Percentiles rank a stretch among this genome's conserved stretches.
Conservation (phyloP, 2,888 invertebrate species). For the Orthosia gothica region DNA sequence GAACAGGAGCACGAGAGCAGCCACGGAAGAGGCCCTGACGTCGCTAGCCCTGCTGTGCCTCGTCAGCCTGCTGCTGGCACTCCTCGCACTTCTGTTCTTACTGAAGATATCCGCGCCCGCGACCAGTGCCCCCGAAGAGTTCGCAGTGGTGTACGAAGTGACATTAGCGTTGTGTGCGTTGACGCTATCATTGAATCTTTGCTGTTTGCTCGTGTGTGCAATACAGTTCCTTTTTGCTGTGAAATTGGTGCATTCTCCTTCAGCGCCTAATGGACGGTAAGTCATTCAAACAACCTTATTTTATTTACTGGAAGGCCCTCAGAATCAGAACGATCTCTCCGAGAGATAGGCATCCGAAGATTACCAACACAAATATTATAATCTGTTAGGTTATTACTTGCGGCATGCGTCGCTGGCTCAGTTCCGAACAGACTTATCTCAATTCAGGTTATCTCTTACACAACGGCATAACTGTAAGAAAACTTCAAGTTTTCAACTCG, state of each 20-base stretch:
- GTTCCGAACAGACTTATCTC: constrained; percentile 82
- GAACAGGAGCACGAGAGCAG: constrained; percentile 82
- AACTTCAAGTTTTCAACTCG: constrained; percentile 77
- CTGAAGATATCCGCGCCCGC: constrained; percentile 95
- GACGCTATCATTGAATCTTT: constrained; percentile 96
- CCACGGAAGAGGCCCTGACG: constrained; percentile 94
- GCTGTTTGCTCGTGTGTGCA: constrained; percentile 98
- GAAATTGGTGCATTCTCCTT: constrained; percentile 96
- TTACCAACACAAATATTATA: constrained; percentile 79
- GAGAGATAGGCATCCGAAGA: constrained; percentile 52
- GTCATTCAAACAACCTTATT: constrained; percentile 65
- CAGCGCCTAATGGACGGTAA: constrained; percentile 94
- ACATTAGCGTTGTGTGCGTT: constrained; percentile 97
- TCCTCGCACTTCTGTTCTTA: constrained; percentile 96
- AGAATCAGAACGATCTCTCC: constrained; percentile 31
- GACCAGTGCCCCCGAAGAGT: constrained; percentile 94
- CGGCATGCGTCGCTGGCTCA: constrained; percentile 69
- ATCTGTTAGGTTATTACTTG: constrained; percentile 77
- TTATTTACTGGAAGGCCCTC: constrained; percentile 18
- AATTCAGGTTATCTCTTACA: constrained; percentile 84
- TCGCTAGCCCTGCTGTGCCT: constrained; percentile 96
- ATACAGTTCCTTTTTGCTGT: constrained; percentile 98
- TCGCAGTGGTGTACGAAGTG: constrained; percentile 97
- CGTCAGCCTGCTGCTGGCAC: constrained; percentile 95
- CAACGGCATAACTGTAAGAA: constrained; percentile 85